Percentiles rank a stretch among this genome's conserved stretches.
Evolutionary conservation across 2,888 invertebrate species (phyloP).

Genomic region (Lagria hirta): DNA sequence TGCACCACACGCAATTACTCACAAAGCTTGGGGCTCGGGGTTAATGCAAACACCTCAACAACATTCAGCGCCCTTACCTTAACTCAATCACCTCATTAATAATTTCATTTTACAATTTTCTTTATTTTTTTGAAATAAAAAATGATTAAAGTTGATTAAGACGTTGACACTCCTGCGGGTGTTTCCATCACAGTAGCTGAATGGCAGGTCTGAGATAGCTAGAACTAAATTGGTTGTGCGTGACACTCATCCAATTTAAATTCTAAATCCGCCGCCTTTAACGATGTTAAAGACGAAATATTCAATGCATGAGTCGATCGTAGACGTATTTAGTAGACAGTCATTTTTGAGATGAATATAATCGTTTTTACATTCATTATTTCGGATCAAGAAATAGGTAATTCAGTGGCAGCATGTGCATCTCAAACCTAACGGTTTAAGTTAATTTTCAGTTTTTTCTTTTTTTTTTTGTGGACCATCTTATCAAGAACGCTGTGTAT

Average conservation of each 20-base stretch:
- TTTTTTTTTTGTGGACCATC: constrained; percentile 22
- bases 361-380: constrained; percentile 9
- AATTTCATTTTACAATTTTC: constrained; percentile 7
- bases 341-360: too few species aligned
- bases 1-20: constrained; percentile 54
- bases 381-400: constrained; percentile 7
- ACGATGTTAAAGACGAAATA: constrained; percentile 14
- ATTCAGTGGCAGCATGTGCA: constrained; percentile 28
- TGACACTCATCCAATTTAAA: constrained; percentile 24
- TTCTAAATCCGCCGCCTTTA: constrained; percentile 17
- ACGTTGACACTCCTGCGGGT: constrained; percentile 22
- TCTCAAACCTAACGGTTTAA: constrained; percentile 15
- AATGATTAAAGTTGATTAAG: constrained; percentile 15
- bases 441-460: too few species aligned
- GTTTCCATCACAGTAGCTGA: constrained; percentile 23
- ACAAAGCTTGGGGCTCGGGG: constrained; percentile 50
- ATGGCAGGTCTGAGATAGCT: constrained; percentile 23
- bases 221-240: constrained; percentile 24
- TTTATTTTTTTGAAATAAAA: constrained; percentile 7
- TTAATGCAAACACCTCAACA: constrained; percentile 51
- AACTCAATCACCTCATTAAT: constrained; percentile 20
- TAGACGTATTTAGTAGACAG: constrained; percentile 23
- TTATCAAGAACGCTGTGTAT: constrained; percentile 12
- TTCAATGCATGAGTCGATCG: constrained; percentile 24
- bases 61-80: constrained; percentile 45